These are phyloP conservation scores for Phodopus roborovskii DNA, from an alignment of 2,113 vertebrate genomes.

Conservation along the genomic window DNA sequence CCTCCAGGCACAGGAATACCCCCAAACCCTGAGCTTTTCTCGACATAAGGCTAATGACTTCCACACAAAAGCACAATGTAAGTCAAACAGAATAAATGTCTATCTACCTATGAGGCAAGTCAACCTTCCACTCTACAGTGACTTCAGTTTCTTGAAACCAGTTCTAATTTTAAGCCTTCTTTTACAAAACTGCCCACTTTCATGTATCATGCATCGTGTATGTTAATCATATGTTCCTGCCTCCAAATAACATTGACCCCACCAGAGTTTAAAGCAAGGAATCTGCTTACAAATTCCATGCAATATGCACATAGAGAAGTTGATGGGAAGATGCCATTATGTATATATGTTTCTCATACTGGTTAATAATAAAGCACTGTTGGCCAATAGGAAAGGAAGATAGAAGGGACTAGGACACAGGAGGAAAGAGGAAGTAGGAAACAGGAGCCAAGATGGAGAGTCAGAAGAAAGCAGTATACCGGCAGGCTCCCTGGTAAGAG, in stretches of 20 bases:
- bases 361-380: no score
- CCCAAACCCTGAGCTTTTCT: not conserved
- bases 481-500: no score
- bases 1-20: no score
- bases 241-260: not conserved
- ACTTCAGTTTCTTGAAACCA: not conserved
- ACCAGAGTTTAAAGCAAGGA: not conserved
- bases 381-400: no score
- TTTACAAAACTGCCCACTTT: not conserved
- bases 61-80: not conserved
- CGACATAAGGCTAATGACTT: not conserved
- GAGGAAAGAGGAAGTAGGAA: no score
- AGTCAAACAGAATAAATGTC: not conserved
- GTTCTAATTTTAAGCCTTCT: not conserved
- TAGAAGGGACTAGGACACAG: no score
- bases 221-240: not conserved
- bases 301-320: not conserved
- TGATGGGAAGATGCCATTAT: no score
- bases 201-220: not conserved
- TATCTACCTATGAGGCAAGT: no score
- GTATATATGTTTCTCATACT: no score
- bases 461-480: no score
- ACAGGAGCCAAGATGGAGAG: no score
- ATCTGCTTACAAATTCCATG: not conserved
- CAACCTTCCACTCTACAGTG: not conserved